phyloP scores from a whole-genome alignment of 2,113 vertebrate species.

The Podilymbus podiceps region DNA sequence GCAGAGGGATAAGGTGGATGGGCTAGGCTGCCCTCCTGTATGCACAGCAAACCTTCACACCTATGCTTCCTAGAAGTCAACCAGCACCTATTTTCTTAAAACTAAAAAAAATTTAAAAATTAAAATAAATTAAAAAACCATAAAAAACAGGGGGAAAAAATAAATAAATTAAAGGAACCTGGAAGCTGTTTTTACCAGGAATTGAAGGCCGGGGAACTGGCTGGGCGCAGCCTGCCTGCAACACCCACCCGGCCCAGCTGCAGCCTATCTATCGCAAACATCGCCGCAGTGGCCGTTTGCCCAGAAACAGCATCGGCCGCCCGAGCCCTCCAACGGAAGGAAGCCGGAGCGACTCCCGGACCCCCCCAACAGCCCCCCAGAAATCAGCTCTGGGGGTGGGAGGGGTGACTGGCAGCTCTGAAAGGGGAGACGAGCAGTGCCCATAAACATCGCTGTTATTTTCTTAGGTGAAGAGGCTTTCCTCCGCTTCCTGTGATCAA shows the following conservation, averaged over 20 bases:
- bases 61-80: neutral
- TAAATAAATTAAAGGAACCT: neutral
- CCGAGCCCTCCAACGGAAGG: conserved; percentile 33
- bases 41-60: neutral
- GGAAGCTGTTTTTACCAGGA: neutral
- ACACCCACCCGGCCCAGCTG: conserved; percentile 59
- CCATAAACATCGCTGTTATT: neutral
- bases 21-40: neutral
- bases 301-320: conserved; percentile 42
- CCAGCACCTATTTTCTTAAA: neutral
- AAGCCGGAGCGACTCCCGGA: neutral
- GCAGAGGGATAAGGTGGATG: neutral
- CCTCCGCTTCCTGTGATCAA: conserved; percentile 37
- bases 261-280: conserved; percentile 37
- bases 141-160: too few species aligned
- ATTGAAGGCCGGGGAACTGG: neutral
- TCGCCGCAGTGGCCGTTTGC: conserved; percentile 39
- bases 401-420: neutral
- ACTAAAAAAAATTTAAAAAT: too few species aligned
- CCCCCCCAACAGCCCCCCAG: neutral
- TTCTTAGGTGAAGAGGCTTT: conserved; percentile 11
- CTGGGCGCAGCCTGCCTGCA: neutral
- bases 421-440: neutral
- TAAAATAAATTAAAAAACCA: neutral
- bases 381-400: neutral